Base-by-base conservation (phyloP, 2,888 invertebrate genomes). In the Penaeus monodon region DNA sequence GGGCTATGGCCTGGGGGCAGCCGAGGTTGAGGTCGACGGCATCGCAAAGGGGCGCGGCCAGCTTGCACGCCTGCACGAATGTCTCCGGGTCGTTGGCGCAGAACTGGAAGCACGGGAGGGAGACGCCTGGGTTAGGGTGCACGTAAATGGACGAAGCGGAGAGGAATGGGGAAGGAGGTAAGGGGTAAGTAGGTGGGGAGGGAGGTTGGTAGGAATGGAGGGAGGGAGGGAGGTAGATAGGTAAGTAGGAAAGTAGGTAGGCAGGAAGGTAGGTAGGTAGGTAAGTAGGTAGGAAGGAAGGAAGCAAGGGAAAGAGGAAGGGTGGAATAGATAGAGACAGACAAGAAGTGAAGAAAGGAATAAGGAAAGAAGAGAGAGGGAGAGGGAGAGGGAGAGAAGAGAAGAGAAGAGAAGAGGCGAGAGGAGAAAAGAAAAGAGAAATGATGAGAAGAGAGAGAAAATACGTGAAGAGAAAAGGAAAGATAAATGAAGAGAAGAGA, bases 21-120 rank as follows among this genome's bases (percentile, higher is more conserved):
- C 99, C 99, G 89, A 99, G 94, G 93, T 99, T 99, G 83, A 99
- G 94, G 93, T 99, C 99, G 89, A 99, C 95, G 14, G 97, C 99
- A 93, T 98, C 97, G 93, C 99, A 99, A 91, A 95, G 93, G 80
- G 95, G 94, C 12, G 86, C 80, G 12, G 97, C 98, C 74, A 97
- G 92, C 90, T 96, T 93, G 2, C 97, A 97, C 64, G 99, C 99
- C 92, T 96, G 95, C 88, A 98, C 93, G 92, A 99, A 94, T 57
- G 94, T 95, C 89, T 96, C 95, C 24, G 99, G 96, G 92, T 99
- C 97, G 93, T 99, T 99, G 10, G 98, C 98, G 93, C 99, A 99
- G 93, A 99, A 99, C 97, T 99, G 93, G 85, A 92, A 93, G 91
- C 33, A 63, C 68, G 66, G 91, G 74, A 24, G 38, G 64, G 29